These are phyloP conservation scores for Agriopis aurantiaria DNA, from an alignment of 2,888 invertebrate species.

Conservation along the genomic window DNA sequence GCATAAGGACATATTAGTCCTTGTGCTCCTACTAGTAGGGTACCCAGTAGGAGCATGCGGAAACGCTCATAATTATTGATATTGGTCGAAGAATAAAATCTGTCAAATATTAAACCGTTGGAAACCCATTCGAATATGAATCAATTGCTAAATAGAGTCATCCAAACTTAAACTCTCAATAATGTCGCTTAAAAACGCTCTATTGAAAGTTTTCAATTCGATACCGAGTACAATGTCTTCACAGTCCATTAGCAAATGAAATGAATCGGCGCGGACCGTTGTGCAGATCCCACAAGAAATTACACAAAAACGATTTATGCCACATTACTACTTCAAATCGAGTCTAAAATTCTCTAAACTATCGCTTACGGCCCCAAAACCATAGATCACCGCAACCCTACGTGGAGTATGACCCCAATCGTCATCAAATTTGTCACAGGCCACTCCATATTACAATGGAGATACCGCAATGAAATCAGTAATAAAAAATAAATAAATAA, in stretches of 20 bases:
- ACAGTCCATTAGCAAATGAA: conserved; percentile 69
- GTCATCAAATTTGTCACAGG: conserved; percentile 86
- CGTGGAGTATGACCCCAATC: conserved; percentile 75
- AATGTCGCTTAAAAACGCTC: conserved; percentile 27
- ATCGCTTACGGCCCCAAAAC: conserved; percentile 74
- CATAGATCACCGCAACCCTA: conserved; percentile 78
- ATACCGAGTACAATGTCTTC: conserved; percentile 57
- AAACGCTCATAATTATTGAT: neutral
- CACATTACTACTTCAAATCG: conserved; percentile 79
- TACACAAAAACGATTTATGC: conserved; percentile 74
- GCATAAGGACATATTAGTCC: too few relatives aligned
- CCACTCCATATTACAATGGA: conserved; percentile 80
- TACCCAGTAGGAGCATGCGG: too few relatives aligned
- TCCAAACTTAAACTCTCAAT: conserved; percentile 19
- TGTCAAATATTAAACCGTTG: conserved; percentile 10
- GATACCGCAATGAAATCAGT: conserved; percentile 73
- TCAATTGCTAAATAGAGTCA: conserved; percentile 41
- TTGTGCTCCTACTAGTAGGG: too few relatives aligned
- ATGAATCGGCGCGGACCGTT: conserved; percentile 61
- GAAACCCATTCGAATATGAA: conserved; percentile 25
- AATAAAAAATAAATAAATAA: conserved; percentile 85
- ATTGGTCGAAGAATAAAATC: neutral
- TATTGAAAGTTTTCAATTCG: conserved; percentile 35
- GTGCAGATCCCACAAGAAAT: conserved; percentile 70
- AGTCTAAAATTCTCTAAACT: conserved; percentile 81